Evolutionary conservation across 1,140 invertebrate species (phyloP), one percentile per base, ranked within the genome.

Genomic region (Saccostrea echinata): DNA sequence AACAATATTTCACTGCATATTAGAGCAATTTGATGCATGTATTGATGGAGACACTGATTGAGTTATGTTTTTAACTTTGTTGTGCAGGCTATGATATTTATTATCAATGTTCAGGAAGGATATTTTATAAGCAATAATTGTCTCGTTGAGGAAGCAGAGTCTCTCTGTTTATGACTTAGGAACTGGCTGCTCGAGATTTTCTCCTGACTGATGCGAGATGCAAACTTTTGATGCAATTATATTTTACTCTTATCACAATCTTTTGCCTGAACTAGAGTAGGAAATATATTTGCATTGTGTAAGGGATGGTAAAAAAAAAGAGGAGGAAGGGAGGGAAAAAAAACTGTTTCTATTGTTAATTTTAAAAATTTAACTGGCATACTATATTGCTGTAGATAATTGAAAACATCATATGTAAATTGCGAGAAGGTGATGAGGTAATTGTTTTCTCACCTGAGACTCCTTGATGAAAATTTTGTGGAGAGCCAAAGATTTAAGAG

Each of bases 371-470:
- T 43, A 9, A 43, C 24, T 76, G 24, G 27, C 68, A 76, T 76
- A 30, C 68, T 33, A 76, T 33, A 16, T 76, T 33, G 27, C 30
- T 76, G 16, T 11, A 13, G 24, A 30, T 76, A 76, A 76, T 76
- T 24, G 27, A 12, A 1, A 16, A 24, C 68, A 30, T 76, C 68
- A 76, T 30, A 24, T 16, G 2, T 30, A 30, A 76, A 76, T 76
- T 76, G 24, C 33, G 24, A 30, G n/a, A 33, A 27, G 27, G 24
- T 27, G 27, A 30, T 76, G 68, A 13, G 68, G 27, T 76, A 76
- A 76, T 76, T 76, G 68, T 76, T 76, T 76, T 76, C 68, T 76
- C 68, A 76, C 68, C 68, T 76, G 68, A 76, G 68, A 30, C 24
- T 76, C 68, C 27, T 76, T 30, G 27, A 13, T 76, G 30, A 76